Conservation (phyloP, 2,113 vertebrate genomes). For the Cardinalis cardinalis region DNA sequence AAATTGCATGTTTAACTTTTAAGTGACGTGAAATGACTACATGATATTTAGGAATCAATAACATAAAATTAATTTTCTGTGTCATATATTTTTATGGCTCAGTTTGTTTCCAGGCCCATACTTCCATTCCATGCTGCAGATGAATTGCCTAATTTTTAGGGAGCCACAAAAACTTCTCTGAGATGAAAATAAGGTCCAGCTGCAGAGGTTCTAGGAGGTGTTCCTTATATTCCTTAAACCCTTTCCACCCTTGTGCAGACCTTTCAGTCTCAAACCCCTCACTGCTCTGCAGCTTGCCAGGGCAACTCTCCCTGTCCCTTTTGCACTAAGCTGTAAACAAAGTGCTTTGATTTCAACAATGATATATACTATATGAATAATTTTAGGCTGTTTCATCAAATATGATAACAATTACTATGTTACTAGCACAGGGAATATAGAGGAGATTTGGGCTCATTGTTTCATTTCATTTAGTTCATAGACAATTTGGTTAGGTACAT, state of each 20-base stretch:
- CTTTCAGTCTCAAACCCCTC: neutral
- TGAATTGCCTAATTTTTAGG: neutral
- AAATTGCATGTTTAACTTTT: neutral
- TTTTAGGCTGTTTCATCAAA: neutral
- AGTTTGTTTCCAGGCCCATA: neutral
- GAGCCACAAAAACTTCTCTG: neutral
- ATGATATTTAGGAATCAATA: neutral
- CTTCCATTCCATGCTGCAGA: neutral
- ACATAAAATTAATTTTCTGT: neutral
- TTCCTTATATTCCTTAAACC: neutral
- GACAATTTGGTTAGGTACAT: neutral
- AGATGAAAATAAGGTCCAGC: neutral
- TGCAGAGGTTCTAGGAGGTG: neutral
- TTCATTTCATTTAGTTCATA: neutral
- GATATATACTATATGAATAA: neutral
- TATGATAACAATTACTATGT: neutral
- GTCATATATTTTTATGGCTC: neutral
- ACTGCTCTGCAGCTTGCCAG: neutral
- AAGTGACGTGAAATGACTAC: neutral
- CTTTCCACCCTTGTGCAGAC: neutral
- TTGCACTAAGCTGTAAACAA: neutral
- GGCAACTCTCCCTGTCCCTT: fast-evolving
- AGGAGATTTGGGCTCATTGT: neutral
- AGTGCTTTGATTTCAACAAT: neutral
- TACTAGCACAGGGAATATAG: neutral